Percentiles rank a stretch among this genome's conserved stretches.
These are phyloP conservation scores for Monochamus alternatus DNA, from an alignment of 2,888 invertebrate species.

Conservation along the genomic window DNA sequence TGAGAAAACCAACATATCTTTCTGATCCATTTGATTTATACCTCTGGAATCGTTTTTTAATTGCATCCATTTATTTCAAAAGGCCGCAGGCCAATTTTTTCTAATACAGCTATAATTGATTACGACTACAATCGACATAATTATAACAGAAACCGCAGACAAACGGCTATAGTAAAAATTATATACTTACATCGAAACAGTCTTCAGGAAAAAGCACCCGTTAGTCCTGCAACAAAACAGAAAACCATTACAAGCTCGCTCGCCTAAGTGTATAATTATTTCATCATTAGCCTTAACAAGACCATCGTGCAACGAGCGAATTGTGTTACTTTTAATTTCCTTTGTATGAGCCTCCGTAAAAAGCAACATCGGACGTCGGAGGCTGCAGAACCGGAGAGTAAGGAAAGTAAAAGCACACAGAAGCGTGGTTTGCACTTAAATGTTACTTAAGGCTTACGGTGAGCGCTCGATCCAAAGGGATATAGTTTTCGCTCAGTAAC, in stretches of 20 bases:
- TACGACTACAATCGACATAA: too few species aligned
- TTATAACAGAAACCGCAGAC: not conserved
- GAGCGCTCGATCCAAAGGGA: too few species aligned
- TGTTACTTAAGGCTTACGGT: not conserved
- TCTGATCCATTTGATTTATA: too few species aligned
- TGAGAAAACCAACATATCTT: too few species aligned
- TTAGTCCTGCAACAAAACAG: conserved; percentile 47
- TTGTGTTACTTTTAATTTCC: conserved; percentile 29
- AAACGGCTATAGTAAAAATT: not conserved
- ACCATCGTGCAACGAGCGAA: conserved; percentile 16
- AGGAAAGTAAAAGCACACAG: conserved; percentile 9
- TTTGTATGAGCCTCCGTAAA: not conserved
- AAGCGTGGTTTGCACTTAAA: not conserved
- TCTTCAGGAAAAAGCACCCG: conserved; percentile 45
- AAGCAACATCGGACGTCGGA: not conserved
- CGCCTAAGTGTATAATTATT: conserved; percentile 32
- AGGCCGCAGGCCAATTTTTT: too few species aligned
- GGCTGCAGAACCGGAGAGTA: conserved; percentile 1
- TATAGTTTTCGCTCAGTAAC: too few species aligned
- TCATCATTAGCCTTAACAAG: conserved; percentile 26
- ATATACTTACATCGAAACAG: conserved; percentile 50
- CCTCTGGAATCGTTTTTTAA: too few species aligned
- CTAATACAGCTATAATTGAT: too few species aligned
- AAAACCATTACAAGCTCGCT: conserved; percentile 16
- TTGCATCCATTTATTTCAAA: too few species aligned